Conservation (phyloP, 2,113 vertebrate species). For the Anolis sagrei region DNA sequence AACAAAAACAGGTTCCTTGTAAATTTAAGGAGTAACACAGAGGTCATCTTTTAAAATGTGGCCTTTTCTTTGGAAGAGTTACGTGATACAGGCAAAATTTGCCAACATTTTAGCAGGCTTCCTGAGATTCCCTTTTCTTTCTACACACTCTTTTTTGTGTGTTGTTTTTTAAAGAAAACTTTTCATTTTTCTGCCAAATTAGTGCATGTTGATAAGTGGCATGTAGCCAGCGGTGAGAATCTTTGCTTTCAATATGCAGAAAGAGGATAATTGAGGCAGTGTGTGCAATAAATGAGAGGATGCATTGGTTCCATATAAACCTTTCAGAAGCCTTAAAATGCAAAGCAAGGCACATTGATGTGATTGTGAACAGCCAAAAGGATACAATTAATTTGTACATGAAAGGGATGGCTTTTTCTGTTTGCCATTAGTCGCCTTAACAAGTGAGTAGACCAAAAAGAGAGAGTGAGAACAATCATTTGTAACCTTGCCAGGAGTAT, state of each 20-base stretch:
- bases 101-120: conserved; percentile 7
- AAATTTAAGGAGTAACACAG: neutral
- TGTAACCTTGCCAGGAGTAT: conserved; percentile 71
- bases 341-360: conserved; percentile 59
- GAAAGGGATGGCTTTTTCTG: conserved; percentile 71
- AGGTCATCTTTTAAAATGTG: conserved; percentile 33
- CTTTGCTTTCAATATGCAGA: conserved; percentile 44
- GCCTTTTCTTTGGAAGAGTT: neutral
- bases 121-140: conserved; percentile 23
- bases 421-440: conserved; percentile 76
- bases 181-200: conserved; percentile 54
- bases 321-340: conserved; percentile 60
- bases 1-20: conserved; percentile 11
- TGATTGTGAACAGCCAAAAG: conserved; percentile 74
- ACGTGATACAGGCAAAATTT: conserved; percentile 49
- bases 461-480: conserved; percentile 66
- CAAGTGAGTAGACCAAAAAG: conserved; percentile 69
- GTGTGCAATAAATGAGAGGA: conserved; percentile 62
- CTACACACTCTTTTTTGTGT: neutral
- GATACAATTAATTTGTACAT: conserved; percentile 79
- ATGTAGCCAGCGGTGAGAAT: conserved; percentile 38
- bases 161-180: conserved; percentile 38
- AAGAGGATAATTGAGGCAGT: conserved; percentile 62
- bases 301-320: conserved; percentile 57
- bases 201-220: conserved; percentile 29